Conservation (phyloP, 2,888 invertebrate species). For the Deroplatys truncata region DNA sequence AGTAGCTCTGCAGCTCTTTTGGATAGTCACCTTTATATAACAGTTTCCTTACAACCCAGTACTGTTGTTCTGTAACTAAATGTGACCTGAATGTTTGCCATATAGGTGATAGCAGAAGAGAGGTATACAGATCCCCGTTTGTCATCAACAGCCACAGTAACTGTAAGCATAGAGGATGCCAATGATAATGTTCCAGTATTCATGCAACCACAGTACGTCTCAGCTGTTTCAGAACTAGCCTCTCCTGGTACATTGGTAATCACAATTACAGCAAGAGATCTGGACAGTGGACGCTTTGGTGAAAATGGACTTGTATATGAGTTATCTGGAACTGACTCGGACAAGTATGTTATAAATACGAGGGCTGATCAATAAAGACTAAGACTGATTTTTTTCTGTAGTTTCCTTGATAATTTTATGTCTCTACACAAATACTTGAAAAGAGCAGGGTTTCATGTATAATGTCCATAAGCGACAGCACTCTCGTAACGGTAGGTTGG, state of each 20-base stretch:
- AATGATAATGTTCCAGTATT: slow-evolving; percentile 86
- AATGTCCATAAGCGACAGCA: too few relatives aligned
- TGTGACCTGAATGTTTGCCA: background rate
- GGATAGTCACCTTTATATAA: too few relatives aligned
- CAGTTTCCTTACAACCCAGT: too few relatives aligned
- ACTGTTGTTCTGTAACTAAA: background rate
- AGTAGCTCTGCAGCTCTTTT: too few relatives aligned
- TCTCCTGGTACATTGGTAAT: slow-evolving; percentile 64
- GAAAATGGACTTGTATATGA: slow-evolving; percentile 80
- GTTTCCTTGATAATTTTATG: too few relatives aligned
- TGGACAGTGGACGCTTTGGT: slow-evolving; percentile 78
- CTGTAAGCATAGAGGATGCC: slow-evolving; percentile 71
- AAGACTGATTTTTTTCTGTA: too few relatives aligned
- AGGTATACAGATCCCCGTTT: slow-evolving; percentile 15
- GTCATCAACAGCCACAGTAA: slow-evolving; percentile 80
- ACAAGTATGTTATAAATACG: slow-evolving; percentile 49
- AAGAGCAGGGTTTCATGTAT: too few relatives aligned
- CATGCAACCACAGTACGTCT: slow-evolving; percentile 67
- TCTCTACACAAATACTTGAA: too few relatives aligned
- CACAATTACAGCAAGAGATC: slow-evolving; percentile 75
- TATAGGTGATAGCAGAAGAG: slow-evolving; percentile 25
- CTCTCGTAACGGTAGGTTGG: too few relatives aligned
- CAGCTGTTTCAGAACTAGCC: slow-evolving; percentile 67
- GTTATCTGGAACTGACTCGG: slow-evolving; percentile 75
- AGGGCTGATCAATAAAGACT: too few relatives aligned